Evolutionary conservation across 2,888 invertebrate species (phyloP), one percentile per base, ranked within the genome.

Genomic region (Luffia ferchaultella): DNA sequence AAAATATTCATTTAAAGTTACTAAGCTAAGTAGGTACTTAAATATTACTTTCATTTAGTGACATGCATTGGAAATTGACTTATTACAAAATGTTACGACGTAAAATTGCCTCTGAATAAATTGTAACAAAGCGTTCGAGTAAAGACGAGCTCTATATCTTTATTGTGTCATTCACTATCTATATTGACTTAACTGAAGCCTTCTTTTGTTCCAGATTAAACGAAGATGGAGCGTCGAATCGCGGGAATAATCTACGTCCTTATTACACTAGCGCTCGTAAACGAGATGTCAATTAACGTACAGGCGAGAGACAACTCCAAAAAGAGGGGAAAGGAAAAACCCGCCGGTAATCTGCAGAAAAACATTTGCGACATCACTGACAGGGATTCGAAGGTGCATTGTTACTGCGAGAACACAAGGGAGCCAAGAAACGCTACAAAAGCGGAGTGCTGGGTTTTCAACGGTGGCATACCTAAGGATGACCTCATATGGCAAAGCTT

Each of bases 391-490:
- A 87, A 88, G 60, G 83, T 90, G 53, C 89, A 87, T 61, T 92
- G 92, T 71, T 87, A 89, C 66, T 92, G 92, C 65, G 86, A 89
- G 60, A 85, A 85, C 50, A 79, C 83, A 46, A 78, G 83, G 51
- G 76, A 82, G 52, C 73, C 73, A 41, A 70, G 72, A 57, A 85
- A 87, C 62, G 91, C 90, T 18, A 89, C 89, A 44, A 89, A 89
- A 60, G 91, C 90, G 46, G 91, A 91, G 70, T 95, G 94, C 68
- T 89, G 90, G 88, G 87, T 93, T 45, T 90, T 92, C 73, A 88
- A 88, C 58, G 85, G 86, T 42, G 89, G 89, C 44, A 86, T 91
- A 63, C 85, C 88, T 5, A 85, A 85, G 53, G 90, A 90, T 59
- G 90, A 92, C 66, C 86, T 87, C 55, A 86, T 91, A 60, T 93